Conservation (phyloP, 2,888 invertebrate genomes). For the Drosophila robusta region DNA sequence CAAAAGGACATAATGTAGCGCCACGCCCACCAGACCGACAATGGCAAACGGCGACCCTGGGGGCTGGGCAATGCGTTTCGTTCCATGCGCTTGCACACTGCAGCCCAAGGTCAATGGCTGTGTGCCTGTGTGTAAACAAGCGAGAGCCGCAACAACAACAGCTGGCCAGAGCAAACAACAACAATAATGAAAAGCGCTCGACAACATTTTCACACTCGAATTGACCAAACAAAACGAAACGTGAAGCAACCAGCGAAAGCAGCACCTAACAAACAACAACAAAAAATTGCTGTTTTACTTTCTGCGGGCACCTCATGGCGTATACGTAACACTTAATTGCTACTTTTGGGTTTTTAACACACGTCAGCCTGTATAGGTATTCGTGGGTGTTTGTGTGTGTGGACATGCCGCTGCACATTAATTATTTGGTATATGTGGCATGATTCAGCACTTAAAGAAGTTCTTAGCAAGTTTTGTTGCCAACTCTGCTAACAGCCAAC, state of each 20-base stretch:
- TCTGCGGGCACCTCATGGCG: conserved; percentile 36
- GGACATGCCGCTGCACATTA: conserved; percentile 47
- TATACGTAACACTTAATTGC: conserved; percentile 69
- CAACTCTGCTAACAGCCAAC: conserved; percentile 30
- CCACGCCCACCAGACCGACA: conserved; percentile 10
- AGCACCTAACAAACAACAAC: conserved; percentile 1
- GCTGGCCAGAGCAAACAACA: conserved; percentile 17
- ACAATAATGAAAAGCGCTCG: conserved; percentile 54
- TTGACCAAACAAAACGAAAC: conserved; percentile 74
- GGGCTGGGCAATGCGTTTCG: conserved; percentile 56
- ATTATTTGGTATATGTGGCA: conserved; percentile 51
- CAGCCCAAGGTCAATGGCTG: conserved; percentile 71
- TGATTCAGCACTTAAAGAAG: conserved; percentile 61
- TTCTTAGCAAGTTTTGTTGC: conserved; percentile 36
- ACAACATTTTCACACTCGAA: conserved; percentile 79
- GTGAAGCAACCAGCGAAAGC: conserved; percentile 20
- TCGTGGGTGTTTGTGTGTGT: conserved; percentile 1
- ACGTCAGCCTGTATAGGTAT: no score
- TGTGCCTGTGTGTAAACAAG: conserved; percentile 53
- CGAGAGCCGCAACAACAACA: conserved; percentile 37
- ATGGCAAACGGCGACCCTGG: conserved; percentile 24
- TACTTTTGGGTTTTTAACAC: conserved; percentile 37
- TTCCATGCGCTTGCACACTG: conserved; percentile 71
- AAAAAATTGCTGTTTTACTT: conserved; percentile 7
- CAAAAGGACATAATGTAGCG: conserved; percentile 37